Evolutionary conservation across 2,113 vertebrate species (phyloP), one percentile per base, ranked within the genome.

Genomic region (Porphyrio hochstetteri): DNA sequence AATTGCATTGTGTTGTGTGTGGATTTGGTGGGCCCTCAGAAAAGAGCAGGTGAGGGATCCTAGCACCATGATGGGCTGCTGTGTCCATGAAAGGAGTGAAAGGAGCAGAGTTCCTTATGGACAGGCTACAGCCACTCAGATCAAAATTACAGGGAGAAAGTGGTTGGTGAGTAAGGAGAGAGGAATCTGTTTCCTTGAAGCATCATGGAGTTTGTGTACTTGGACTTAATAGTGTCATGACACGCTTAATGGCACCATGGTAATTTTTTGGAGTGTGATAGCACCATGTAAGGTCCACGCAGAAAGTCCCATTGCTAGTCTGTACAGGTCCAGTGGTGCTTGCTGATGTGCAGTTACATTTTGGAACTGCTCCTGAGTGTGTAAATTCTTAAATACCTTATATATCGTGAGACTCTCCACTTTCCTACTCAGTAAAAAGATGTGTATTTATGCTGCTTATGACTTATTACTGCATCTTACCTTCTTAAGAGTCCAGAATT

Each of bases 401-500:
- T 19, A 16, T 61, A 21, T 53, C 13, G 23, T 46, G 15, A 83
- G 28, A 63, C 38, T 80, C 19, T 87, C 75, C 28, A 69, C 79
- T 85, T 82, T 40, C 5, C 17, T 7, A 7, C 17, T 89, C 60
- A 84, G 61, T 60, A 79, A 80, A 72, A 52, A 74, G 42, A 2
- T 0, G 2, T 44, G 7, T 68, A 38, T 91, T 87, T 85, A 12
- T 92, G 50, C 38, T 90, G 33, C n/a, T 74, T 80, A 59, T 44
- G 52, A 46, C 23, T 87, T 94, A 40, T 17, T 80, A 33, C 40
- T 93, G 23, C 24, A 52, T 75, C 75, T 80, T 94, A 52, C 63
- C 89, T 91, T 84, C 61, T 69, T 93, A 83, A 81, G 79, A 93
- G 56, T 80, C 20, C 35, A 75, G 56, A 78, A 80, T 83, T 94